phyloP scores from a whole-genome alignment of 2,888 invertebrate genomes.

The Crioceris asparagi region DNA sequence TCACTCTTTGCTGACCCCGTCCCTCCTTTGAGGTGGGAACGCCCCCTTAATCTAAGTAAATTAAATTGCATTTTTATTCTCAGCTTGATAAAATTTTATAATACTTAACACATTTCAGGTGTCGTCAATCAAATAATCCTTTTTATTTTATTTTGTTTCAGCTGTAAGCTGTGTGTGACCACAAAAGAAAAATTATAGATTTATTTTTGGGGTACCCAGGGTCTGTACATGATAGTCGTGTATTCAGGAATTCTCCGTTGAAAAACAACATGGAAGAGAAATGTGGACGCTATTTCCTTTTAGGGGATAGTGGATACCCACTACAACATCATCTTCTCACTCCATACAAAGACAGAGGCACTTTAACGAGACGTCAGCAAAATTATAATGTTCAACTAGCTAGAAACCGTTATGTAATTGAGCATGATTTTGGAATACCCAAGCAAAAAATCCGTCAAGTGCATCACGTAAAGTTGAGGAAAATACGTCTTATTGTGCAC shows the following conservation, averaged over 20 bases:
- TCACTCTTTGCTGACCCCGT: too few species aligned
- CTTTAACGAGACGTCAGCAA: conserved; percentile 10
- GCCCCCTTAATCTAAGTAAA: too few species aligned
- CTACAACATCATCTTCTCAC: conserved; percentile 8
- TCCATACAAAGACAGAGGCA: conserved; percentile 14
- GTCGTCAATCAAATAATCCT: too few species aligned
- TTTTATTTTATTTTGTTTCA: conserved; percentile 1
- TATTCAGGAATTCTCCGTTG: conserved; percentile 9
- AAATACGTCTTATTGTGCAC: neutral
- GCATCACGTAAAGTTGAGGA: conserved; percentile 2
- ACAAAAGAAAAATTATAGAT: conserved; percentile 7
- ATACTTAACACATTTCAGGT: too few species aligned
- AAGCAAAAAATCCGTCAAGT: conserved; percentile 2
- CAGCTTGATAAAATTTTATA: too few species aligned
- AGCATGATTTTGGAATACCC: conserved; percentile 3
- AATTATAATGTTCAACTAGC: conserved; percentile 14
- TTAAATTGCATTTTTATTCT: too few species aligned
- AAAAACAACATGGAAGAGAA: conserved; percentile 5
- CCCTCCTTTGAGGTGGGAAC: too few species aligned
- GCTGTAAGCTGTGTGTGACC: conserved; percentile 9
- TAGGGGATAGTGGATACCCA: conserved; percentile 14
- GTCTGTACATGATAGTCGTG: conserved; percentile 6
- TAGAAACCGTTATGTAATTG: conserved; percentile 12
- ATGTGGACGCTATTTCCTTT: conserved; percentile 10
- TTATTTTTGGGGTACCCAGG: conserved; percentile 5